These are phyloP conservation scores for Gavialis gangeticus DNA, from an alignment of 2,113 vertebrate genomes.

Conservation along the genomic window DNA sequence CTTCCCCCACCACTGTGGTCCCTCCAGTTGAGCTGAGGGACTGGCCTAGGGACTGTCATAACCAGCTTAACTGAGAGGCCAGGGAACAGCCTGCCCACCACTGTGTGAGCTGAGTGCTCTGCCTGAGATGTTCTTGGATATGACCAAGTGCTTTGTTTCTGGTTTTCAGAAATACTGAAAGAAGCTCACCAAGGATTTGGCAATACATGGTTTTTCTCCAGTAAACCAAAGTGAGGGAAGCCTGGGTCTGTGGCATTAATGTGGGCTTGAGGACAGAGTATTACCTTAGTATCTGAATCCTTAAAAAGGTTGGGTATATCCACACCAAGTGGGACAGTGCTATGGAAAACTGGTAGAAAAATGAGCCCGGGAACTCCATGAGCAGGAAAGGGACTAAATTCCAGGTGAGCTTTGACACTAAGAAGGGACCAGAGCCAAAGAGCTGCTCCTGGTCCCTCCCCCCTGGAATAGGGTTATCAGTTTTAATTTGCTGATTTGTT, in stretches of 20 bases:
- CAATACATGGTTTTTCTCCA: neutral
- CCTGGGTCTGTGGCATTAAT: neutral
- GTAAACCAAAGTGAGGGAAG: neutral
- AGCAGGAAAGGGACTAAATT: too few relatives aligned
- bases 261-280: neutral
- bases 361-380: too few relatives aligned
- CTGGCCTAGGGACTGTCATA: neutral
- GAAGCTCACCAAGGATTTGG: neutral
- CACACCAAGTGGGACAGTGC: too few relatives aligned
- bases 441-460: too few relatives aligned
- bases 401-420: too few relatives aligned
- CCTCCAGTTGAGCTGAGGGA: neutral
- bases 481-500: too few relatives aligned
- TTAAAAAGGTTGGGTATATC: too few relatives aligned
- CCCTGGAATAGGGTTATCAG: too few relatives aligned
- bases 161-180: neutral
- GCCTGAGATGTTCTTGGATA: fast-evolving
- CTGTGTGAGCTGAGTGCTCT: neutral
- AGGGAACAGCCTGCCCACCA: neutral
- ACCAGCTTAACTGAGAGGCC: neutral
- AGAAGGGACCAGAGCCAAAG: too few relatives aligned
- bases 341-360: too few relatives aligned
- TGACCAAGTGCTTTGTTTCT: neutral
- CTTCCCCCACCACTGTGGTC: neutral
- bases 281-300: neutral